A percentile compares a stretch with the other conserved stretches of the same genome.
Evolutionary conservation across 2,113 vertebrate species (phyloP).

Genomic region (Rhegmatorhina hoffmannsi): DNA sequence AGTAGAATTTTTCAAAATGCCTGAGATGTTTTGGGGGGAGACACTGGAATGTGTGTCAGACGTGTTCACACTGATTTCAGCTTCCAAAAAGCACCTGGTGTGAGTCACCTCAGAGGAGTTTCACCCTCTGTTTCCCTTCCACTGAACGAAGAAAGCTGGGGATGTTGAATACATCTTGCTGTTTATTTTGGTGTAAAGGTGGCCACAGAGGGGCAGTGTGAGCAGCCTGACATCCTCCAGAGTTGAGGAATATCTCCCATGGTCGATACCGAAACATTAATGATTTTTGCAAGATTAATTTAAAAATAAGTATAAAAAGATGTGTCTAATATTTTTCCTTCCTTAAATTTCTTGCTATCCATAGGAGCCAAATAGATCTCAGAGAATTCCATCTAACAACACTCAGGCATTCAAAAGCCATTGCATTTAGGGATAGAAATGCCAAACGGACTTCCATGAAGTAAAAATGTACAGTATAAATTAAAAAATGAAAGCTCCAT

Average conservation of each 20-base stretch:
- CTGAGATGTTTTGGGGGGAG: background rate
- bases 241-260: rapidly evolving
- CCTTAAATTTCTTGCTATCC: background rate
- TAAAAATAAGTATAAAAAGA: background rate
- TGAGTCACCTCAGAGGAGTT: background rate
- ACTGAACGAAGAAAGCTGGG: background rate
- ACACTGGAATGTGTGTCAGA: too few relatives aligned
- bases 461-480: background rate
- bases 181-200: rapidly evolving
- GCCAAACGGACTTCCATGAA: background rate
- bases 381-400: background rate
- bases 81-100: background rate
- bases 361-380: background rate
- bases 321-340: background rate
- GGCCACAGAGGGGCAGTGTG: constrained; percentile 40
- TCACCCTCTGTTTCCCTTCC: background rate
- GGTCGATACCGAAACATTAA: background rate
- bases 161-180: rapidly evolving
- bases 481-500: background rate
- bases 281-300: background rate
- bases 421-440: background rate
- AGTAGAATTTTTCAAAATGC: background rate
- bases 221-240: background rate
- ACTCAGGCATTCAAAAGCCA: background rate
- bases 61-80: background rate